A percentile compares a stretch with the other conserved stretches of the same genome.
phyloP scores from a whole-genome alignment of 2,797 vertebrate genomes.

The Acrocephalus scirpaceus region DNA sequence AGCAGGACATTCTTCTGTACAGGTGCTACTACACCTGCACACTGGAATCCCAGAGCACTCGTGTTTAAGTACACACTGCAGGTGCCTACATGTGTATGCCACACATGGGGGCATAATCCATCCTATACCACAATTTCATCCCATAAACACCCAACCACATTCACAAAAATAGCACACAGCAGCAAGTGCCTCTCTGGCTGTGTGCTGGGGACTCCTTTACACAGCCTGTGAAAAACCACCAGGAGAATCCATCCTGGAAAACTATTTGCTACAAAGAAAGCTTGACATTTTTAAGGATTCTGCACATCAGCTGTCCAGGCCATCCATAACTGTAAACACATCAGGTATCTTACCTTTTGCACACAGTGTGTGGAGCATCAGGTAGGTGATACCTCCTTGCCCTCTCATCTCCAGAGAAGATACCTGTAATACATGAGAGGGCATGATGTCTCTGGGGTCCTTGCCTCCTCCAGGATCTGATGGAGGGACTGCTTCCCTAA shows the following conservation, averaged over 20 bases:
- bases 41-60: accelerated
- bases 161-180: neutral
- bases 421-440: neutral
- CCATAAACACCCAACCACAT: neutral
- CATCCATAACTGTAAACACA: neutral
- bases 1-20: neutral
- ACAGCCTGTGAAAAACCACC: neutral
- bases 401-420: neutral
- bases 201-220: neutral
- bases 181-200: accelerated
- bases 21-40: neutral
- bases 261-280: neutral
- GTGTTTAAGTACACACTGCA: neutral
- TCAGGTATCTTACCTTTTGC: neutral
- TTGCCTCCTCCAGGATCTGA: neutral
- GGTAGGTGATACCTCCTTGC: neutral
- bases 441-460: accelerated
- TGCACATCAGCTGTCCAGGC: neutral
- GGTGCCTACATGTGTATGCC: accelerated
- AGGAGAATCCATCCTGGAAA: neutral
- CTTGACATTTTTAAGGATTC: neutral
- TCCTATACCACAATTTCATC: neutral
- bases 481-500: neutral
- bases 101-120: neutral
- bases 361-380: neutral